These are phyloP conservation scores for Melipona quadrifasciata DNA, from an alignment of 1,140 invertebrate species.

Conservation along the genomic window DNA sequence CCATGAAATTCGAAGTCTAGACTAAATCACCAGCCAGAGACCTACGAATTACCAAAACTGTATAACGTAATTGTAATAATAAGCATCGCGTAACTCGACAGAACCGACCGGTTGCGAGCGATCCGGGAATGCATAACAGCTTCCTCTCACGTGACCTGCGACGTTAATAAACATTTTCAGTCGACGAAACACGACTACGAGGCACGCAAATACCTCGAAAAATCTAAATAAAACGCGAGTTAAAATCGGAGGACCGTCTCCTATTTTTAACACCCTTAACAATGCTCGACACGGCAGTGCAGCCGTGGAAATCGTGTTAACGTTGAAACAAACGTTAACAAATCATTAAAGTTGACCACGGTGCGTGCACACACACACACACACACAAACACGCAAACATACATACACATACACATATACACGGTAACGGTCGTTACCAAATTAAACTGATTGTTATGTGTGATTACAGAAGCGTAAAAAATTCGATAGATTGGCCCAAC, in stretches of 20 bases:
- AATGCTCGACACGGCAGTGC: neutral
- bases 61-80: neutral
- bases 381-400: neutral
- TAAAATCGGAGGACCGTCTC: neutral
- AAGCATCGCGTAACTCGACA: neutral
- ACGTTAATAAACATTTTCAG: neutral
- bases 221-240: neutral
- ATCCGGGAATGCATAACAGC: neutral
- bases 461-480: constrained; percentile 36
- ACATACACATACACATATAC: too few relatives aligned
- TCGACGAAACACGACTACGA: neutral
- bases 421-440: constrained; percentile 21
- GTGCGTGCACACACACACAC: neutral
- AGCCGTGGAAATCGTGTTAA: neutral
- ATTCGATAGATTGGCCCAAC: constrained; percentile 43
- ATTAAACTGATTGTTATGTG: constrained; percentile 37
- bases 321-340: constrained; percentile 17
- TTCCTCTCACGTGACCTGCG: neutral
- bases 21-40: neutral
- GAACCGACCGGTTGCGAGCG: neutral
- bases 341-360: constrained; percentile 16
- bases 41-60: neutral
- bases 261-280: neutral
- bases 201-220: neutral
- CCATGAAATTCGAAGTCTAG: neutral